Percentiles rank a stretch among this genome's conserved stretches.
Evolutionary conservation across 2,797 vertebrate genomes (phyloP).

Genomic region (Diceros bicornis): DNA sequence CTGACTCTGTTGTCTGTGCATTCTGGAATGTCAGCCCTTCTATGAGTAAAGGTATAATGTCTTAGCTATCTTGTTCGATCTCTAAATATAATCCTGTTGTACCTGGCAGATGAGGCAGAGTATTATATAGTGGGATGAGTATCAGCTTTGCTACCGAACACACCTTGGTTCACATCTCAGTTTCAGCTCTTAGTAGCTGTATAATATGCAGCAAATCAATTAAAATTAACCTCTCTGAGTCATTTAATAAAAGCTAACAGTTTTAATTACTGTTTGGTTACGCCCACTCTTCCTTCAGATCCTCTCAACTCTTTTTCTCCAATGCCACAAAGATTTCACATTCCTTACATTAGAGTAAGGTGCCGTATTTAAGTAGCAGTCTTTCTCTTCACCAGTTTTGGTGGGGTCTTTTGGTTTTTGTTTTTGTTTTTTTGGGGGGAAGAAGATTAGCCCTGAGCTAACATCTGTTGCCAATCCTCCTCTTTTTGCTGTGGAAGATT

Average conservation of each 20-base stretch:
- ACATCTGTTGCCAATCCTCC: no score
- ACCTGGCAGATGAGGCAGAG: background rate
- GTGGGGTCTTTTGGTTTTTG: no score
- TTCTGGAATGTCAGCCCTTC: background rate
- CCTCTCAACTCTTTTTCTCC: background rate
- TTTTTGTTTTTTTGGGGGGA: no score
- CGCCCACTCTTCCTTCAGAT: constrained; percentile 26
- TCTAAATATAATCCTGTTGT: background rate
- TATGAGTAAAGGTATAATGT: constrained; percentile 8
- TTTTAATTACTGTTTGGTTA: background rate
- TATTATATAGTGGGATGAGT: background rate
- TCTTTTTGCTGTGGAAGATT: no score
- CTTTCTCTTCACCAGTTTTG: background rate
- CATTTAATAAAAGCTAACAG: background rate
- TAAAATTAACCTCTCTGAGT: background rate
- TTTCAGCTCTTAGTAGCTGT: background rate
- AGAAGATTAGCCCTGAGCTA: no score
- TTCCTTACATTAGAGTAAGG: background rate
- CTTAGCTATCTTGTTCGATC: background rate
- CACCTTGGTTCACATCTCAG: background rate
- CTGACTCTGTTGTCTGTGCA: background rate
- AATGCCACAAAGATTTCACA: background rate
- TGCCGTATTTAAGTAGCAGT: background rate
- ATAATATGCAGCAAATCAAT: background rate
- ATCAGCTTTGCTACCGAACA: background rate